Base-by-base conservation (phyloP, 2,888 invertebrate genomes). In the Sinopyrophorus schimmeli region DNA sequence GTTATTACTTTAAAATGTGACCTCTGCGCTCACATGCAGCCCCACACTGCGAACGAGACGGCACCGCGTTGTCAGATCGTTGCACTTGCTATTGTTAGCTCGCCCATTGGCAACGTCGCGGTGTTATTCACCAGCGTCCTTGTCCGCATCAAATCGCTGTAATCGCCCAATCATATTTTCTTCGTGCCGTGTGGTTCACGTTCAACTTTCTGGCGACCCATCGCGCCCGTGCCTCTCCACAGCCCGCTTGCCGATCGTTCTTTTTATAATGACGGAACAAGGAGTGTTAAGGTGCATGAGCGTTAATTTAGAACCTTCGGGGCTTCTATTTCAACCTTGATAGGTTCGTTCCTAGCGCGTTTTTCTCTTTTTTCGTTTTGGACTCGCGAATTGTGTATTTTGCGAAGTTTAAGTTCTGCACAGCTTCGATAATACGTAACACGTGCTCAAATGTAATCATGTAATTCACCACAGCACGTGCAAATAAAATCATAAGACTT, bases 51-150 rank as follows among this genome's bases (percentile, higher is more conserved):
- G 40, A 37, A 27, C 53, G 53, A 53, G 53, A 53, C 49, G 40
- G 5, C 24, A 31, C 46, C n/a, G 23, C 38, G 49, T 49, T 49
- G 53, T 38, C 46, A 20, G 16, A 10, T 11, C 21, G 31, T 16
- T 47, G 49, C 53, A 53, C 53, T 53, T 48, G 38, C 53, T 53
- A 53, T 53, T 53, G 53, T 48, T 53, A 44, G 43, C 16, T 15
- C 9, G 28, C 20, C n/a, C 16, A 15, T 15, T 15, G 58, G 54
- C 58, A 58, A 58, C 55, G 48, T 16, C 35, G 55, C 41, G n/a
- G 38, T 46, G 47, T 52, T 55, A 55, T 57, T 49, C 50, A 54
- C 55, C 53, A 49, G 53, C 57, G 57, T 57, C 57, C 57, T 57
- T 57, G 57, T 48, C 35, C 43, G 44, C 37, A 40, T 57, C 47